Evolutionary conservation across 2,888 invertebrate genomes (phyloP), one percentile per base, ranked within the genome.

Genomic region (Brenthis hecate): DNA sequence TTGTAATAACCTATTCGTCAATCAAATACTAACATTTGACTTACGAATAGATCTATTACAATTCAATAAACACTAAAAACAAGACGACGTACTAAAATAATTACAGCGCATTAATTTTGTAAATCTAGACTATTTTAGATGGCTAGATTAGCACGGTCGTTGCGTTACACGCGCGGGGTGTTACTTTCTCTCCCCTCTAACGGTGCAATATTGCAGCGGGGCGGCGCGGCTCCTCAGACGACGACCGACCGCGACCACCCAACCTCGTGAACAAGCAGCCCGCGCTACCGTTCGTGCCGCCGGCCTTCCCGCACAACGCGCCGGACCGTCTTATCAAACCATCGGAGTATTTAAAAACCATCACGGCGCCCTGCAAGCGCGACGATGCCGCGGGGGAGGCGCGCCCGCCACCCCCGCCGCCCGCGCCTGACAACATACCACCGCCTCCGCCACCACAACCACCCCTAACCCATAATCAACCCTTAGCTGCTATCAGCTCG

Each of bases 281-380:
- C 85, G 97, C 95, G 77, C 93, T 97, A 76, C 97, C 98, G 75
- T 98, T 98, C 93, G 96, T 98, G 83, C 98, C 98, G 71, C 98
- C 98, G 69, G 96, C 97, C 88, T 98, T 98, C 92, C 96, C 96
- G 66, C 94, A 95, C 83, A 94, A 95, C 86, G 96, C 96, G 81
- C 95, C 96, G 71, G 96, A 97, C 89, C 95, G 96, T 71, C 94
- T 98, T 76, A 97, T 98, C 85, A 98, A 98, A 84, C 98, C 98
- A 66, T 98, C 97, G 73, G 98, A 98, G 91, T 98, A 98, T 88
- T 92, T 98, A 78, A 95, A 95, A 84, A 97, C 97, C 84, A 97
- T 98, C 89, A 96, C 94, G 81, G 93, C 94, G 80, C 89, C 94
- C 72, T 94, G 94, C 81, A 92, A 89, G 87, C 84, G 86, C 80